Conservation (phyloP, 1,140 invertebrate species). For the Conus betulinus region DNA sequence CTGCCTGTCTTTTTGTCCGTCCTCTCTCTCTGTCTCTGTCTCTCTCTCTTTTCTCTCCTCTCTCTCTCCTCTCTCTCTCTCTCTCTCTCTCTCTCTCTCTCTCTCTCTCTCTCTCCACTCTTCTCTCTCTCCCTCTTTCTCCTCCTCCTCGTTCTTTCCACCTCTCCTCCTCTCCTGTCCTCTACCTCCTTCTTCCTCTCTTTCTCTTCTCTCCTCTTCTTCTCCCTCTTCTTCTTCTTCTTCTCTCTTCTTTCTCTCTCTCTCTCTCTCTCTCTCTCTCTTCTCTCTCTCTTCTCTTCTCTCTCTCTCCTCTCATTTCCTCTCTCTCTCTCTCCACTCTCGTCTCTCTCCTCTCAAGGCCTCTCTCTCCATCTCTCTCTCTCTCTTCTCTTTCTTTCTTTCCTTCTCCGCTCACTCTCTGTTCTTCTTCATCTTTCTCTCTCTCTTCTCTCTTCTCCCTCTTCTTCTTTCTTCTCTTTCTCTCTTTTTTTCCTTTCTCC, state of each 20-base stretch:
- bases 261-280: background rate
- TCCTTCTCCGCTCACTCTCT: background rate
- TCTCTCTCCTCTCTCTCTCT: conserved; percentile 24
- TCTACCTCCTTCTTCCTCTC: background rate
- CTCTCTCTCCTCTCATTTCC: no score
- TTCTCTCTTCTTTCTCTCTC: background rate
- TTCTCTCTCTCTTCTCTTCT: no score
- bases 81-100: conserved; percentile 8
- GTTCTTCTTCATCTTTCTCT: background rate
- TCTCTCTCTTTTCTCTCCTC: background rate
- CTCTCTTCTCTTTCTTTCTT: background rate
- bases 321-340: no score
- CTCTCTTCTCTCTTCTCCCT: background rate
- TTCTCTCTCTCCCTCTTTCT: background rate
- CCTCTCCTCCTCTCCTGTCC: background rate
- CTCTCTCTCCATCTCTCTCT: background rate
- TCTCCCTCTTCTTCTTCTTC: background rate
- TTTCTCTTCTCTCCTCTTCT: background rate
- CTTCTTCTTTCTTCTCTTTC: background rate
- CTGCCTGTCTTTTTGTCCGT: background rate
- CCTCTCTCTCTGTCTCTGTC: background rate
- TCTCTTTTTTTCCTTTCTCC: conserved; percentile 1
- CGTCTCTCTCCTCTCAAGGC: no score
- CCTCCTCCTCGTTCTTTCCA: background rate
- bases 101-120: background rate